Percentiles rank a stretch among this genome's conserved stretches.
phyloP scores from a whole-genome alignment of 2,888 invertebrate genomes.

The Morpho helenor region DNA sequence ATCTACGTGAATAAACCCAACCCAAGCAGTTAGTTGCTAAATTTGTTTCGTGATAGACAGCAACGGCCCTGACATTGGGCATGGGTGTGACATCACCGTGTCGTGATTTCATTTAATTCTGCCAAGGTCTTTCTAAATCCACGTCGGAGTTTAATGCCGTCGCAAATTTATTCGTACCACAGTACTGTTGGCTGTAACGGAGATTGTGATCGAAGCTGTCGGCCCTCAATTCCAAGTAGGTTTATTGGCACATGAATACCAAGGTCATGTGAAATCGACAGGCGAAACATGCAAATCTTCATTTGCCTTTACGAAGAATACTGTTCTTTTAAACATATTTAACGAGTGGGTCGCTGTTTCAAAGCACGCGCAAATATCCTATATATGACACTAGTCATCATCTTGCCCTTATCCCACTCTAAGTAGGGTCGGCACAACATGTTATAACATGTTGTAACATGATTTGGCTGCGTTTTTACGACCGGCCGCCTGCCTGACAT shows the following conservation, averaged over 20 bases:
- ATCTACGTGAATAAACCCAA: not conserved
- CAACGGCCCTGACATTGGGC: slow-evolving; percentile 36
- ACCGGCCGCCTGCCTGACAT: too few relatives aligned
- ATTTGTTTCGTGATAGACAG: not conserved
- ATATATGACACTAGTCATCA: too few relatives aligned
- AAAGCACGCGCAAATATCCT: too few relatives aligned
- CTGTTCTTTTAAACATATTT: not conserved
- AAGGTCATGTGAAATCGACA: slow-evolving; percentile 28
- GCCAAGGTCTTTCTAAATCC: slow-evolving; percentile 31
- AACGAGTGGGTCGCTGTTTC: too few relatives aligned
- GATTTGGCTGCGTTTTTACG: too few relatives aligned
- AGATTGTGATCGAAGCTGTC: slow-evolving; percentile 25
- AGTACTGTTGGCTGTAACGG: slow-evolving; percentile 18
- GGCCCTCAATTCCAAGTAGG: slow-evolving; percentile 20
- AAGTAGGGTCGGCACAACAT: too few relatives aligned
- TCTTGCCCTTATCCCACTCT: too few relatives aligned
- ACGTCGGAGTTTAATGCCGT: slow-evolving; percentile 27
- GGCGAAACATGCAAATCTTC: slow-evolving; percentile 8
- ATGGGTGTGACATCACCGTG: slow-evolving; percentile 33
- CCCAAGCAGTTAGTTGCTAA: not conserved
- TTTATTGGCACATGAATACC: slow-evolving; percentile 26
- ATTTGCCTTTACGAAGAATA: not conserved
- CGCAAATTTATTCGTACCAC: slow-evolving; percentile 29
- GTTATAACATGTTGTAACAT: too few relatives aligned
- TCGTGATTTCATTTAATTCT: slow-evolving; percentile 31